Conservation (phyloP, 2,113 vertebrate genomes). For the Ceyx margarethae region DNA sequence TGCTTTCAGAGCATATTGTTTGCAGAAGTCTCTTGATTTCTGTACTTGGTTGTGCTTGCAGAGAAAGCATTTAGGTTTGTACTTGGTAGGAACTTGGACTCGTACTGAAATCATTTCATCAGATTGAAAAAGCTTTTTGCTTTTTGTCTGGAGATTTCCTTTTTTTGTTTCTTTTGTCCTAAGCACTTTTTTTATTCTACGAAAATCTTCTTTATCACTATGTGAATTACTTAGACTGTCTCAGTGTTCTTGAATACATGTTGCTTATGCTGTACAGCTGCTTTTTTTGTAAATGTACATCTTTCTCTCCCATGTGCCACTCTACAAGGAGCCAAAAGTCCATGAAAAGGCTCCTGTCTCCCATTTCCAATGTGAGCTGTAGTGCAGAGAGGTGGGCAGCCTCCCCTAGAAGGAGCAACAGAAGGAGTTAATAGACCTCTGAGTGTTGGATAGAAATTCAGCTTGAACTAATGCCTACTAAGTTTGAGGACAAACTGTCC, state of each 20-base stretch:
- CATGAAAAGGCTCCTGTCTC: not conserved
- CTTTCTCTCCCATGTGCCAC: not conserved
- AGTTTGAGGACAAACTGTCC: not conserved
- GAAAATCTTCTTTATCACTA: conserved; percentile 17
- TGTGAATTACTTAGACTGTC: conserved; percentile 38
- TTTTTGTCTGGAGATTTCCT: conserved; percentile 42
- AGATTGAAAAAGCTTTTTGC: conserved; percentile 48
- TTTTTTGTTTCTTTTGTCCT: conserved; percentile 51
- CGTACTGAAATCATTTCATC: conserved; percentile 43
- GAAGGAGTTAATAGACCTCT: not conserved
- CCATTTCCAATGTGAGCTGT: not conserved
- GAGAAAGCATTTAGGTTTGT: conserved; percentile 61
- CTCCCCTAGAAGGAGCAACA: not conserved
- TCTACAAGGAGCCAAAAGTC: not conserved
- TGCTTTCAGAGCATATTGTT: conserved; percentile 59
- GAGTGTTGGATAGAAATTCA: not conserved
- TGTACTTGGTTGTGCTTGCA: conserved; percentile 44
- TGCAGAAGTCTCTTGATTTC: conserved; percentile 63
- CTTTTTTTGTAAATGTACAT: conserved; percentile 1
- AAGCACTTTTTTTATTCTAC: conserved; percentile 15
- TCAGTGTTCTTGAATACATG: conserved; percentile 7
- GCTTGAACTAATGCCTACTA: not conserved
- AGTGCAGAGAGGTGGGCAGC: not conserved
- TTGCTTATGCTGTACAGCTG: not conserved
- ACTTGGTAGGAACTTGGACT: conserved; percentile 60